Conservation (phyloP, 2,797 vertebrate genomes). For the Tapirus indicus region DNA sequence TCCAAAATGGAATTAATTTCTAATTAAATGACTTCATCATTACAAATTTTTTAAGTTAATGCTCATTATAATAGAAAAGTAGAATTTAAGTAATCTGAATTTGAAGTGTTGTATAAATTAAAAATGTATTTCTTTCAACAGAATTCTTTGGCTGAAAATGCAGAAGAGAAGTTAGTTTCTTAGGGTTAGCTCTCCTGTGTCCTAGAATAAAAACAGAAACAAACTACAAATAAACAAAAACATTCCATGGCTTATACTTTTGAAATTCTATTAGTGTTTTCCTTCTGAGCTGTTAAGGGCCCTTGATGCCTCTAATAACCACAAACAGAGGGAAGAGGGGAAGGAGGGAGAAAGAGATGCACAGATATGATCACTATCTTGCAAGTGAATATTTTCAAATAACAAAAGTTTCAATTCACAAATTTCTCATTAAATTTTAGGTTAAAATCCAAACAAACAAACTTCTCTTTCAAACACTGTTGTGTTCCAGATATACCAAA, state of each 20-base stretch:
- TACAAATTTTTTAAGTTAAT: conserved; percentile 31
- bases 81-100: neutral
- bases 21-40: conserved; percentile 39
- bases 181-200: neutral
- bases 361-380: neutral
- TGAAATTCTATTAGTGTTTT: neutral
- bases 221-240: neutral
- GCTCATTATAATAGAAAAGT: neutral
- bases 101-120: conserved; percentile 35
- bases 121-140: conserved; percentile 12
- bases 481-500: neutral
- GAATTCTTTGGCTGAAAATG: neutral
- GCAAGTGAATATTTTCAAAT: neutral
- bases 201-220: neutral
- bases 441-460: neutral
- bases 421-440: neutral
- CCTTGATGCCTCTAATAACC: neutral
- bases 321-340: neutral
- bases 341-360: neutral
- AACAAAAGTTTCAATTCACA: conserved; percentile 10
- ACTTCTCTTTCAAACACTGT: neutral
- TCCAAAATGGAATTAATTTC: conserved; percentile 37
- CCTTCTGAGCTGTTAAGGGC: neutral
- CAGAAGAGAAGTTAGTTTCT: conserved; percentile 23
- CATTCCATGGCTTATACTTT: neutral